Percentiles rank a stretch among this genome's conserved stretches.
phyloP scores from a whole-genome alignment of 2,888 invertebrate species.

The Ophion slaviceki region DNA sequence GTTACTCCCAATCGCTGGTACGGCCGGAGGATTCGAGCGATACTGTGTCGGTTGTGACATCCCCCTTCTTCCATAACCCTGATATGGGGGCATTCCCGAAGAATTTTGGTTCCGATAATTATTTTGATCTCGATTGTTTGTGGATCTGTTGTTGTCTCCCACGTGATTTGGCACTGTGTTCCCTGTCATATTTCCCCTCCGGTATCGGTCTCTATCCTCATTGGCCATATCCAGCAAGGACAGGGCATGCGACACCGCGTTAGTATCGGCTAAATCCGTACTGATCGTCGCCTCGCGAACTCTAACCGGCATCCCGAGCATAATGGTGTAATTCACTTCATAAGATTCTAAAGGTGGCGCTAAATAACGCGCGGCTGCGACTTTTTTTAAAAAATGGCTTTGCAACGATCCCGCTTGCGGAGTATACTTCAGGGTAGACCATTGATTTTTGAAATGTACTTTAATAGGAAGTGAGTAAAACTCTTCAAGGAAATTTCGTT shows the following conservation, averaged over 20 bases:
- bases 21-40: conserved; percentile 18
- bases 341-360: conserved; percentile 15
- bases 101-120: too few species aligned
- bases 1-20: conserved; percentile 30
- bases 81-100: neutral
- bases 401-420: conserved; percentile 41
- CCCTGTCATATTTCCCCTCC: too few species aligned
- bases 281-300: conserved; percentile 17
- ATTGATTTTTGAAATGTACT: conserved; percentile 40
- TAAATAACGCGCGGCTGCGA: conserved; percentile 30
- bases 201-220: neutral
- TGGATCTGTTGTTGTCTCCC: too few species aligned
- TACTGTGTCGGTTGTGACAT: neutral
- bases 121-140: too few species aligned
- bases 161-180: too few species aligned
- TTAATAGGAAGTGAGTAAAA: conserved; percentile 54
- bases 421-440: conserved; percentile 21
- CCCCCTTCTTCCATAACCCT: neutral
- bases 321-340: conserved; percentile 35
- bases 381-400: conserved; percentile 41
- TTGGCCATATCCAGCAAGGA: conserved; percentile 29
- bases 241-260: conserved; percentile 11
- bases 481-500: conserved; percentile 33
- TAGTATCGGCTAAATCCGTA: conserved; percentile 17
- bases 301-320: conserved; percentile 13